A percentile compares a stretch with the other conserved stretches of the same genome.
Evolutionary conservation across 2,113 vertebrate genomes (phyloP).

Genomic region (Vidua macroura): DNA sequence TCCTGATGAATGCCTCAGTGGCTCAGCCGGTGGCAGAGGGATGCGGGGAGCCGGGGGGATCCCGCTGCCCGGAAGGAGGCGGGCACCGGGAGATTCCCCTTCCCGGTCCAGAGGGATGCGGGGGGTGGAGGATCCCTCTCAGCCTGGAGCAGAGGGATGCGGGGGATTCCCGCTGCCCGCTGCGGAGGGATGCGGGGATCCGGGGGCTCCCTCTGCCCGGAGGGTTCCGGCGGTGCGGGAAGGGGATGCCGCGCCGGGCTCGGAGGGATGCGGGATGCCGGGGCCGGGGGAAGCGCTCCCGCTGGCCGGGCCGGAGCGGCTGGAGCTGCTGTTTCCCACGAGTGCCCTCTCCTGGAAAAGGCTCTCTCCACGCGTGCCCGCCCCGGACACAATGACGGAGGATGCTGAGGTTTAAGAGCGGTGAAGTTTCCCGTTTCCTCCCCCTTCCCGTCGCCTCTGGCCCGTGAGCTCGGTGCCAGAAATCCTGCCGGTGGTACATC

Average conservation of each 20-base stretch:
- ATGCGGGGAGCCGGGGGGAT: neutral
- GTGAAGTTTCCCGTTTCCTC: neutral
- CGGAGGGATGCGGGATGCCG: neutral
- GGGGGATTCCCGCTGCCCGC: neutral
- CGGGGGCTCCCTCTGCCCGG: neutral
- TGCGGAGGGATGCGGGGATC: neutral
- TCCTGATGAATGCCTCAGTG: neutral
- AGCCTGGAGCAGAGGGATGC: neutral
- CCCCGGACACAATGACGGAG: neutral
- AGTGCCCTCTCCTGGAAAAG: constrained; percentile 68
- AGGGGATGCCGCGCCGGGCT: neutral
- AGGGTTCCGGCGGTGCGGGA: neutral
- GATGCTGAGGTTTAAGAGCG: neutral
- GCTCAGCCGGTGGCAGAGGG: neutral
- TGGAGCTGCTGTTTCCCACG: constrained; percentile 50
- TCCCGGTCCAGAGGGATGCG: neutral
- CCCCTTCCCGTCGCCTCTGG: neutral
- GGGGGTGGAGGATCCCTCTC: neutral
- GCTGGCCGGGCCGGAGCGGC: neutral
- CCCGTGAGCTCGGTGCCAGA: neutral
- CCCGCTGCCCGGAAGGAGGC: neutral
- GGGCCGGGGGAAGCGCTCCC: neutral
- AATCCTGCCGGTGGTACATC: neutral
- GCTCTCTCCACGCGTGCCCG: neutral
- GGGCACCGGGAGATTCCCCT: neutral